Percentiles rank a stretch among this genome's conserved stretches.
Evolutionary conservation across 2,888 invertebrate species (phyloP).

Genomic region (Acleris literana): DNA sequence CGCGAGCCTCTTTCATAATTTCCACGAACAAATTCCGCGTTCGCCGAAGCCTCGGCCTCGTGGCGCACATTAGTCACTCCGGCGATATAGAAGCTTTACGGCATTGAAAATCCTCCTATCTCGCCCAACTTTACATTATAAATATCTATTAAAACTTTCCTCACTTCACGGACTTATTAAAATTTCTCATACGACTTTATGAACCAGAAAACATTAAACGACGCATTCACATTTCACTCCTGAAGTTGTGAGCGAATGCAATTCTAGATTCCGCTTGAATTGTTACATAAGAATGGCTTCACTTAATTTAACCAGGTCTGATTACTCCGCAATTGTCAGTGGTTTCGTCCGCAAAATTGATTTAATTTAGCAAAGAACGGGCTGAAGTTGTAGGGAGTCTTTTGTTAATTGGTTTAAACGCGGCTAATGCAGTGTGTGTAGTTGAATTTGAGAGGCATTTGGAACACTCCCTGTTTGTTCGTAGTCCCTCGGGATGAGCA

Average conservation of each 20-base stretch:
- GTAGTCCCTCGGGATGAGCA: constrained; percentile 47
- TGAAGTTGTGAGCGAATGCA: background rate
- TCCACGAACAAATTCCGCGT: constrained; percentile 45
- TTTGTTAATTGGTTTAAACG: constrained; percentile 32
- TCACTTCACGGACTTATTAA: background rate
- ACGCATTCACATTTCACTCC: constrained; percentile 4
- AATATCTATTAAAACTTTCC: constrained; percentile 17
- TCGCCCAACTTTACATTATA: constrained; percentile 10
- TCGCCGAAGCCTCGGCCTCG: constrained; percentile 45
- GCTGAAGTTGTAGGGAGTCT: constrained; percentile 13
- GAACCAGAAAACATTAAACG: background rate
- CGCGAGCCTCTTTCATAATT: constrained; percentile 40
- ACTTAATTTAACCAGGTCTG: constrained; percentile 26
- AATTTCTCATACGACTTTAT: background rate
- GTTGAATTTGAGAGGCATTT: constrained; percentile 42
- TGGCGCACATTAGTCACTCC: constrained; percentile 56
- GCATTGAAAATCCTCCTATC: constrained; percentile 21
- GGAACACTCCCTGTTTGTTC: constrained; percentile 34
- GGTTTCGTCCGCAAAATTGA: constrained; percentile 22
- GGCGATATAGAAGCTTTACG: constrained; percentile 33
- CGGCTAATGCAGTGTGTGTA: constrained; percentile 34
- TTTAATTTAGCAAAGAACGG: constrained; percentile 13
- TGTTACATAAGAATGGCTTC: constrained; percentile 17
- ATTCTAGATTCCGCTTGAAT: constrained; percentile 5
- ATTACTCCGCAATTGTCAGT: constrained; percentile 23